Conservation (phyloP, 2,113 vertebrate genomes). For the Tachysurus fulvidraco region DNA sequence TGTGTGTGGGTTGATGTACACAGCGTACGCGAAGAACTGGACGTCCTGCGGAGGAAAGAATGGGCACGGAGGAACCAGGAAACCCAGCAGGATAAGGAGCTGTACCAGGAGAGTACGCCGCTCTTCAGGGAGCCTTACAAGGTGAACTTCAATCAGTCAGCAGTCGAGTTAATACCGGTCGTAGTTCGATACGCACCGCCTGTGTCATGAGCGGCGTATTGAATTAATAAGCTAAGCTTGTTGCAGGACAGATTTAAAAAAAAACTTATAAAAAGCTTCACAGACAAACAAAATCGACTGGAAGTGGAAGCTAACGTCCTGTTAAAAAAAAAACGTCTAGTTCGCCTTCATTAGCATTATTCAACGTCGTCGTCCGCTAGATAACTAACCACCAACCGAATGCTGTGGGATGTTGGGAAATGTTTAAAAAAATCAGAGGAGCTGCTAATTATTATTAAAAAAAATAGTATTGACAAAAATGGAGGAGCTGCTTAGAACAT, state of each 20-base stretch:
- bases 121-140: conserved; percentile 93
- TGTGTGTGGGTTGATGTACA: conserved; percentile 67
- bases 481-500: background rate
- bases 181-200: background rate
- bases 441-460: too few species aligned
- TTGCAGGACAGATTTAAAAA: too few species aligned
- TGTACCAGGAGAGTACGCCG: conserved; percentile 73
- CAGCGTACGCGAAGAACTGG: conserved; percentile 82
- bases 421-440: too few species aligned
- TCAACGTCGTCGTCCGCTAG: too few species aligned
- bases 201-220: background rate
- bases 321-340: too few species aligned
- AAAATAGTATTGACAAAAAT: too few species aligned
- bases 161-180: background rate
- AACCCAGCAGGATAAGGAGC: conserved; percentile 77
- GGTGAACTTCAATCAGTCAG: conserved; percentile 68
- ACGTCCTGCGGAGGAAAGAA: conserved; percentile 86
- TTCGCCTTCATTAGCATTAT: too few species aligned
- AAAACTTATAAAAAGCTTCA: background rate
- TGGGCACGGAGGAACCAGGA: conserved; percentile 87
- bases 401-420: too few species aligned
- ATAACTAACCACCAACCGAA: too few species aligned
- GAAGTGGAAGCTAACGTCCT: too few species aligned
- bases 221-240: background rate
- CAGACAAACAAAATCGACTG: background rate